Evolutionary conservation across 2,113 vertebrate species (phyloP).

Genomic region (Menidia beryllina): DNA sequence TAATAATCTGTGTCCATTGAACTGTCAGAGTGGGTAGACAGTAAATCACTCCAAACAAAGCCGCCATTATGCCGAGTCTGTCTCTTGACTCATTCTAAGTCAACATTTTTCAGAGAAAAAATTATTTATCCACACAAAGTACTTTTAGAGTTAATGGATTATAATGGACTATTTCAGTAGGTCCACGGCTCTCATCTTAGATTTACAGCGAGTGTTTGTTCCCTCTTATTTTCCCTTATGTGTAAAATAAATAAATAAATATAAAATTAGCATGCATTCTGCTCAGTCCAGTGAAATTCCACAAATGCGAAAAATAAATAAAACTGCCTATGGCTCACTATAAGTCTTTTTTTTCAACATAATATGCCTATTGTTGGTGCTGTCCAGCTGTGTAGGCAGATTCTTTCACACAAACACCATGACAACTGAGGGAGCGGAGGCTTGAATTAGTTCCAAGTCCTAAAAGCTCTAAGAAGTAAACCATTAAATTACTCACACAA

Average conservation of each 20-base stretch:
- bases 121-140: slow-evolving; percentile 6
- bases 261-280: slow-evolving; percentile 50
- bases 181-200: slow-evolving; percentile 27
- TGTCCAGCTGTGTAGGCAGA: slow-evolving; percentile 51
- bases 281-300: slow-evolving; percentile 58
- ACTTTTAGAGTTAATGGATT: background rate
- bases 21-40: slow-evolving; percentile 3
- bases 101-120: slow-evolving; percentile 18
- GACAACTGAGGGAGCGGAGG: slow-evolving; percentile 21
- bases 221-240: slow-evolving; percentile 55
- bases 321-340: slow-evolving; percentile 32
- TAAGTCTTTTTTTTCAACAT: slow-evolving; percentile 17
- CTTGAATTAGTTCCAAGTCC: background rate
- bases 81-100: slow-evolving; percentile 11
- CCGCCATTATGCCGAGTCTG: slow-evolving; percentile 8
- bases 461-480: background rate
- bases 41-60: slow-evolving; percentile 34
- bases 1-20: slow-evolving; percentile 24
- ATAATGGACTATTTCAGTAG: slow-evolving; percentile 9
- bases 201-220: slow-evolving; percentile 38
- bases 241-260: slow-evolving; percentile 1
- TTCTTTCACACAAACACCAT: slow-evolving; percentile 35
- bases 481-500: background rate
- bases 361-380: slow-evolving; percentile 48
- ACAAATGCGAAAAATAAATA: slow-evolving; percentile 60